Percentiles rank a stretch among this genome's conserved stretches.
Conservation (phyloP, 2,888 invertebrate genomes). For the Chrysolina haemoptera region DNA sequence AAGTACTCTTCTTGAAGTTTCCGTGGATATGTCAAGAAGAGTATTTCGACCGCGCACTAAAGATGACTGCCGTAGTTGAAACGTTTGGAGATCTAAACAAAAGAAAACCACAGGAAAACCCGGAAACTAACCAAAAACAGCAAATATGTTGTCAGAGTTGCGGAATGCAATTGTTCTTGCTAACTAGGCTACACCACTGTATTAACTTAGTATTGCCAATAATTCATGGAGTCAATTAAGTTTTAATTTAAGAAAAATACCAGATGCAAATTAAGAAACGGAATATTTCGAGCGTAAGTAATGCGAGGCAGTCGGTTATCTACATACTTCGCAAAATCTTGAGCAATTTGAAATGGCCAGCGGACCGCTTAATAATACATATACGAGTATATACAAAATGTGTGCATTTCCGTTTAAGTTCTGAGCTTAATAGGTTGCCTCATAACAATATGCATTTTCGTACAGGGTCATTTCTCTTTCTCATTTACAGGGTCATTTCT, state of each 20-base stretch:
- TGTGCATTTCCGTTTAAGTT: slow-evolving; percentile 20
- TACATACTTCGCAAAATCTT: slow-evolving; percentile 16
- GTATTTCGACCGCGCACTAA: too few relatives aligned
- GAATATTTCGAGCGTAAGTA: slow-evolving; percentile 14
- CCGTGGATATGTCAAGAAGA: too few relatives aligned
- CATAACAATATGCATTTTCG: slow-evolving; percentile 1
- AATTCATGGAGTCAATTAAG: neutral
- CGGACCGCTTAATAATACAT: slow-evolving; percentile 17
- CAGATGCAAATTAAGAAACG: slow-evolving; percentile 20
- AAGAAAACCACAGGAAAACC: too few relatives aligned
- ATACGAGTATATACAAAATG: slow-evolving; percentile 1
- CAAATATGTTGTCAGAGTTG: too few relatives aligned
- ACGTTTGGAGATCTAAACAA: too few relatives aligned
- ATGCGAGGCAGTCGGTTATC: neutral
- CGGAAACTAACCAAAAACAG: too few relatives aligned
- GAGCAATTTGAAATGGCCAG: slow-evolving; percentile 21
- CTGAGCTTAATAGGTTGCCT: neutral
- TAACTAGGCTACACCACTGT: neutral
- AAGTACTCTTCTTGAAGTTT: too few relatives aligned
- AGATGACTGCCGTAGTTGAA: too few relatives aligned
- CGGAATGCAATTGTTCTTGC: too few relatives aligned
- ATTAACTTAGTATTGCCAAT: slow-evolving; percentile 1
- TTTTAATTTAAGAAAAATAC: slow-evolving; percentile 15
- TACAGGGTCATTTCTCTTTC: neutral
- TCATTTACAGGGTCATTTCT: too few relatives aligned